phyloP scores from a whole-genome alignment of 2,888 invertebrate species.

The Lepidochitona cinerea region DNA sequence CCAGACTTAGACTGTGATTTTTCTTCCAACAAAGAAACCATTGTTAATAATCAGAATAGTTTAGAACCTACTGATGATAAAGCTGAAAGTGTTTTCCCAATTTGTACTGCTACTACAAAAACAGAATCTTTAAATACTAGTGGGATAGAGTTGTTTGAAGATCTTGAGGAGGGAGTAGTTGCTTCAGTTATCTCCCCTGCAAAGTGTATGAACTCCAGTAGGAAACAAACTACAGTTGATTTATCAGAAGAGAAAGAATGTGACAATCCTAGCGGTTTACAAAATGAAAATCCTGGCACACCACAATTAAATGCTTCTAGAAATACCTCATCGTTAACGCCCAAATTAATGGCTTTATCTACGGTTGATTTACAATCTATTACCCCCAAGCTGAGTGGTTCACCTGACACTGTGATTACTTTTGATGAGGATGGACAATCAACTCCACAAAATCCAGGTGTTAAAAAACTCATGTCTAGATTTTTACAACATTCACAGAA shows the following conservation, averaged over 20 bases:
- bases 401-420: constrained; percentile 76
- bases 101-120: neutral
- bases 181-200: neutral
- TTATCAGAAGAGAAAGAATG: constrained; percentile 9
- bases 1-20: neutral
- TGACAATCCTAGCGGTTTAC: constrained; percentile 2
- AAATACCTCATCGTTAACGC: neutral
- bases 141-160: neutral
- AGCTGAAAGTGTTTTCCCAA: neutral
- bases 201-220: constrained; percentile 15
- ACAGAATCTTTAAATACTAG: neutral
- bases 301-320: constrained; percentile 5
- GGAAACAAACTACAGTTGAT: constrained; percentile 7
- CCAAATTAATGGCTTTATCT: constrained; percentile 17
- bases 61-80: neutral
- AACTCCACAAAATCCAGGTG: constrained; percentile 70
- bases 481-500: constrained; percentile 79
- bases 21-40: neutral
- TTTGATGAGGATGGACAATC: constrained; percentile 73
- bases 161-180: neutral
- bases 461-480: constrained; percentile 80
- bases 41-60: neutral
- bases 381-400: constrained; percentile 75
- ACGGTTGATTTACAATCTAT: constrained; percentile 36
- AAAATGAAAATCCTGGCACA: neutral